These are phyloP conservation scores for Eptesicus fuscus DNA, from an alignment of 2,113 vertebrate genomes.

Conservation along the genomic window DNA sequence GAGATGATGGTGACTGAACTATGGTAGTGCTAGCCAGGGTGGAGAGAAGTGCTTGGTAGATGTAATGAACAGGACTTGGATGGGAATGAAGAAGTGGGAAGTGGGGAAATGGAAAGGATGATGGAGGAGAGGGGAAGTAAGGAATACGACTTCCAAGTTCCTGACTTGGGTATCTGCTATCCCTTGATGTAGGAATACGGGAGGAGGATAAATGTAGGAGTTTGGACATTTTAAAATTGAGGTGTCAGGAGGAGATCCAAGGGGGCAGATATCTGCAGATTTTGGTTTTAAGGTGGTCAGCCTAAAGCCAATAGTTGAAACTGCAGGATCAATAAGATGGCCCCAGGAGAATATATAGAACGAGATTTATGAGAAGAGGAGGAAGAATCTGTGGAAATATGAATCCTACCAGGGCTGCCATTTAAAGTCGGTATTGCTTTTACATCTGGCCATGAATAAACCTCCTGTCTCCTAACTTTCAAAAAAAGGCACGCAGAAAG, in stretches of 20 bases:
- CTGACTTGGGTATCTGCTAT: not conserved
- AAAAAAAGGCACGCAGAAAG: constrained; percentile 15
- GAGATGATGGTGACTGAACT: not conserved
- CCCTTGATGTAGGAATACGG: not conserved
- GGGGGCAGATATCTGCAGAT: not conserved
- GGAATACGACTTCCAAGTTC: not conserved
- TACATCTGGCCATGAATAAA: constrained; percentile 52
- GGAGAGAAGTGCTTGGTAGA: not conserved
- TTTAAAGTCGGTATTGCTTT: constrained; percentile 43
- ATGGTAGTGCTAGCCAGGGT: not conserved
- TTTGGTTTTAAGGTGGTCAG: not conserved
- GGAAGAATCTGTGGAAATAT: constrained; percentile 19
- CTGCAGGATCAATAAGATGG: not conserved
- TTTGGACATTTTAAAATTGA: not conserved
- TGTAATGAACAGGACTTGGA: not conserved
- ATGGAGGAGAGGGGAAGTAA: not conserved
- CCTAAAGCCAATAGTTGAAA: not conserved
- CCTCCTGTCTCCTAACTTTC: constrained; percentile 43
- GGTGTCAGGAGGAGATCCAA: not conserved
- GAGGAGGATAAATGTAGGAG: not conserved
- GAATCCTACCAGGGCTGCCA: not conserved
- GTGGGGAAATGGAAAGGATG: not conserved
- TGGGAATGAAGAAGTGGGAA: not conserved
- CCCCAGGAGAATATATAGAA: not conserved
- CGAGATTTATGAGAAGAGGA: constrained; percentile 33